Evolutionary conservation across 2,888 invertebrate species (phyloP), one percentile per base, ranked within the genome.

Genomic region (Glaucopsyche alexis): DNA sequence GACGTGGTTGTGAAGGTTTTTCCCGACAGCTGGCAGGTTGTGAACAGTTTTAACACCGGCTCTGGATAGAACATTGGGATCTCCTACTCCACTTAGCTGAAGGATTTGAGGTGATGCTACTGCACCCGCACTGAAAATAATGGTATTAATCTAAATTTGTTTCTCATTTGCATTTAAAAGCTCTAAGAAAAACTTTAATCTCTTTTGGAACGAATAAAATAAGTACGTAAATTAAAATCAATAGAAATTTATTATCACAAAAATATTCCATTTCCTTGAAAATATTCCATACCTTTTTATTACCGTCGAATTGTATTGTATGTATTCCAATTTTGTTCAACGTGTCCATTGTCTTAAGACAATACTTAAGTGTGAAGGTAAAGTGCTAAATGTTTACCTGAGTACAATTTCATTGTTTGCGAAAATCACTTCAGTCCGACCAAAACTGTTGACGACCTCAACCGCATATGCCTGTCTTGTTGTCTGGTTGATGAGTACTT

Each of bases 71-170:
- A 97, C 96, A 0, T 94, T 94, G 2, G 94, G 94, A 47, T 96
- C 96, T 0, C 98, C 98, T 13, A 99, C 94, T 11, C 99, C 99
- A 78, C 98, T 98, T 64, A 98, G 94, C 81, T 99, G 94, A 14
- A 99, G 94, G 69, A 99, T 92, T 85, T 99, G 99, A 0, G 99
- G 99, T 0, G 98, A 97, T 78, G 98, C 99, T 1, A 99, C 97
- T 13, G 99, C 97, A 0, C 99, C 98, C 9, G 94, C 96, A 76
- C 94, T 94, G 78, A 79, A 72, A 71, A 47, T 71, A 52, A 47
- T 40, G 7, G 19, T 14, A 29, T 47, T 45, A 29, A 5, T 19
- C 38, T n/a, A 47, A 16, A 19, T 19, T 7, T 11, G 13, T 60
- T 13, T 60, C 11, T 47, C 4, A 1, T 29, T 47, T 13, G 8